These are phyloP conservation scores for Suillia variegata DNA, from an alignment of 2,888 invertebrate species.

Conservation along the genomic window DNA sequence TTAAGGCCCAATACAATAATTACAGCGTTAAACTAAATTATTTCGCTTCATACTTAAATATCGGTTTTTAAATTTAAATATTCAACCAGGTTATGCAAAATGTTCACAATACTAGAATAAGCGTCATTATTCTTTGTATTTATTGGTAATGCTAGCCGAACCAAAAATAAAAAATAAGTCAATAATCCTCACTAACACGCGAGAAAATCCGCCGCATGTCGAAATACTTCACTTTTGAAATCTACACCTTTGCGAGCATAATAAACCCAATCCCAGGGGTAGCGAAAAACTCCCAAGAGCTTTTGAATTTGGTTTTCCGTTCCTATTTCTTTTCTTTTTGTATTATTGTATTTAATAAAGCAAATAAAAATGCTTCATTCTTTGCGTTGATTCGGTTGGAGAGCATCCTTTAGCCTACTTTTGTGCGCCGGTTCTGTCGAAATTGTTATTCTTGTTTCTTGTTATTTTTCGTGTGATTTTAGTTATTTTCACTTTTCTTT, in stretches of 20 bases:
- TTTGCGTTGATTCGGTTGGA: neutral
- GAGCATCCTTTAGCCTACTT: neutral
- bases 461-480: slow-evolving; percentile 22
- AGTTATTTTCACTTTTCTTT: slow-evolving; percentile 28
- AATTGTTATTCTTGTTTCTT: neutral
- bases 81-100: too few relatives aligned
- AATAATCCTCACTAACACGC: slow-evolving; percentile 2
- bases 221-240: slow-evolving; percentile 26
- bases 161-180: too few relatives aligned
- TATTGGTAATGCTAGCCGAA: too few relatives aligned
- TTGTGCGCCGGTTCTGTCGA: neutral
- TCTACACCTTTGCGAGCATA: slow-evolving; percentile 42
- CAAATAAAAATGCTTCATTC: neutral
- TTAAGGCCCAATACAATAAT: too few relatives aligned
- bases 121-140: too few relatives aligned
- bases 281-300: slow-evolving; percentile 20
- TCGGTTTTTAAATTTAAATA: too few relatives aligned
- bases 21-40: too few relatives aligned
- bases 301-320: slow-evolving; percentile 35
- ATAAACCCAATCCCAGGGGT: slow-evolving; percentile 33
- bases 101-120: too few relatives aligned
- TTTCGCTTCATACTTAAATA: too few relatives aligned
- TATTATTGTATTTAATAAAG: neutral
- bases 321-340: neutral
- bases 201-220: neutral